Conservation (phyloP, 2,888 invertebrate genomes). For the Disparrhopalites patrizii region DNA sequence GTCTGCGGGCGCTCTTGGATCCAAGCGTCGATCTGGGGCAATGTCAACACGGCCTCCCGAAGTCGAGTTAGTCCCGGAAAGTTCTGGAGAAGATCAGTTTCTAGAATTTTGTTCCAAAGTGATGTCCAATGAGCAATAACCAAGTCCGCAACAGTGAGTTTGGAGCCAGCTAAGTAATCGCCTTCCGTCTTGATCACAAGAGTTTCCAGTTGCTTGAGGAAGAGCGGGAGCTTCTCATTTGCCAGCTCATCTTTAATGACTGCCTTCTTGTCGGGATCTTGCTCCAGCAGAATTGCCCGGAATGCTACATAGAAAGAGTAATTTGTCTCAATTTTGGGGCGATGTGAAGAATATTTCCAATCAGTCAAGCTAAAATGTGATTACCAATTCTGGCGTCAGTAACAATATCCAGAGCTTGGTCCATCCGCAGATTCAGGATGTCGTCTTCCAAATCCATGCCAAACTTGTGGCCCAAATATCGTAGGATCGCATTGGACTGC, state of each 20-base stretch:
- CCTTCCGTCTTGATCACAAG: slow-evolving; percentile 12
- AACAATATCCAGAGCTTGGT: slow-evolving; percentile 55
- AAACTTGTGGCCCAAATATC: slow-evolving; percentile 58
- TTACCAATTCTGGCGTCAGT: slow-evolving; percentile 52
- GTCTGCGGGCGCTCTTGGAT: slow-evolving; percentile 10
- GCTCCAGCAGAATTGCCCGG: not conserved
- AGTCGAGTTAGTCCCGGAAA: not conserved
- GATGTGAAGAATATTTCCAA: not conserved
- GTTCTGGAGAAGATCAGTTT: not conserved
- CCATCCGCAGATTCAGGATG: slow-evolving; percentile 58
- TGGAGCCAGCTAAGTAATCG: not conserved
- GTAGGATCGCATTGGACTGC: slow-evolving; percentile 59
- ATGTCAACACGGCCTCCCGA: not conserved
- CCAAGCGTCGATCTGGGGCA: slow-evolving; percentile 10
- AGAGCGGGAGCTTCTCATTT: not conserved
- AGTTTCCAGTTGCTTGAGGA: not conserved
- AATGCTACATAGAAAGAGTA: not conserved
- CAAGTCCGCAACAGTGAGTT: slow-evolving; percentile 10
- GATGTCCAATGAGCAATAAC: not conserved
- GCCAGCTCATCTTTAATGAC: not conserved
- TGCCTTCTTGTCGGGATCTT: not conserved
- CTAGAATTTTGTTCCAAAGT: not conserved
- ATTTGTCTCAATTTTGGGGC: not conserved
- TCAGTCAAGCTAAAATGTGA: no score
- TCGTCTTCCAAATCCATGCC: slow-evolving; percentile 54